These are phyloP conservation scores for Micromussa lordhowensis DNA, from an alignment of 92 coral and sea anemone species.

Conservation along the genomic window DNA sequence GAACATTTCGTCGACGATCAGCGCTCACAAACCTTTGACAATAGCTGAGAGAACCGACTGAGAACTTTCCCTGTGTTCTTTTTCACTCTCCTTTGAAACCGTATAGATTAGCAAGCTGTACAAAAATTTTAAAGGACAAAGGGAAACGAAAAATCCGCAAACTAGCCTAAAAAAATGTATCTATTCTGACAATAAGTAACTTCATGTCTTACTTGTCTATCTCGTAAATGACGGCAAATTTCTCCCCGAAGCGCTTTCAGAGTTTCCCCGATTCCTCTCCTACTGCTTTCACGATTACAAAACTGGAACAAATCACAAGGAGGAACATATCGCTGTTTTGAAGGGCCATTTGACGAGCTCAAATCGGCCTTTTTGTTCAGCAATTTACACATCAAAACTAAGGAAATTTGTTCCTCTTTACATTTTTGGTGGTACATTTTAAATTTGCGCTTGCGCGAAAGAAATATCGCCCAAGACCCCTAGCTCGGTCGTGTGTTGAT, in stretches of 20 bases:
- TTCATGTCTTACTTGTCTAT: too few relatives aligned
- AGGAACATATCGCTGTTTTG: constrained; percentile 7
- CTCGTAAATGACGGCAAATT: too few relatives aligned
- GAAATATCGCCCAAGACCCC: constrained; percentile 1
- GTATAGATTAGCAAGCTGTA: constrained; percentile 30
- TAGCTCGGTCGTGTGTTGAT: constrained; percentile 11
- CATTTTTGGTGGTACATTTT: background rate
- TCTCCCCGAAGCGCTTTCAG: constrained; percentile 24
- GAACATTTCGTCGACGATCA: too few relatives aligned
- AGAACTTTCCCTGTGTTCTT: too few relatives aligned
- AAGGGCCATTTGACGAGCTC: constrained; percentile 2
- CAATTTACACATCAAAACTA: constrained; percentile 10
- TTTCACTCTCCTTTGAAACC: constrained; percentile 33
- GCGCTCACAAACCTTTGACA: too few relatives aligned
- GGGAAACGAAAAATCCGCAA: background rate
- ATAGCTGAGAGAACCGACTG: constrained; percentile 27
- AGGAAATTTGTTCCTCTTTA: constrained; percentile 3
- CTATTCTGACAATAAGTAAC: too few relatives aligned
- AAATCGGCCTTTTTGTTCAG: constrained; percentile 4
- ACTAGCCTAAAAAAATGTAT: too few relatives aligned
- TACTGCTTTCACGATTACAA: constrained; percentile 32
- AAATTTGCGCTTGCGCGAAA: background rate
- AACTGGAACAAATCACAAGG: constrained; percentile 2
- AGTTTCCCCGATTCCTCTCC: constrained; percentile 16
- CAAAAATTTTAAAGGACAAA: constrained; percentile 3